A percentile compares a stretch with the other conserved stretches of the same genome.
phyloP scores from a whole-genome alignment of 2,113 vertebrate species.

The Platanista minor region DNA sequence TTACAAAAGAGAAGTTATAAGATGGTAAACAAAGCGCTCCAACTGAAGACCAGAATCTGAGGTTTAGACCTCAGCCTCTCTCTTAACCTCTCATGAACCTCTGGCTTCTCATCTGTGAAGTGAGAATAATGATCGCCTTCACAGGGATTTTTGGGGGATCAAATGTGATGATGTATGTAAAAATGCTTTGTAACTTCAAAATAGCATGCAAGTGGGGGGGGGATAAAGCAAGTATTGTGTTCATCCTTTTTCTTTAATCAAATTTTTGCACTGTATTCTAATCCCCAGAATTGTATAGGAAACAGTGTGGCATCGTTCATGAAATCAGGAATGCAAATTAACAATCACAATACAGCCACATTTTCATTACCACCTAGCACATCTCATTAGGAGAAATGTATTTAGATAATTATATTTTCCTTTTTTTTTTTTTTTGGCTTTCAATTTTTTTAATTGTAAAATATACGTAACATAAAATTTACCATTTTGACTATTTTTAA shows the following conservation, averaged over 20 bases:
- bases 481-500: neutral
- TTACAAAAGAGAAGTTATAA: neutral
- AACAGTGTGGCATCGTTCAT: neutral
- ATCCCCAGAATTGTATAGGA: neutral
- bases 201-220: no score
- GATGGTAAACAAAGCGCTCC: neutral
- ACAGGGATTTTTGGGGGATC: neutral
- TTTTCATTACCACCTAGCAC: neutral
- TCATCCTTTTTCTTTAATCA: neutral
- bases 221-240: neutral
- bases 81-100: neutral
- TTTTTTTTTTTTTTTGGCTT: accelerated
- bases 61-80: neutral
- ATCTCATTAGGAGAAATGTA: neutral
- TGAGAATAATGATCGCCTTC: neutral
- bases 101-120: neutral
- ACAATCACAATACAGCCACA: neutral
- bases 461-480: neutral
- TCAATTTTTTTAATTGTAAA: neutral
- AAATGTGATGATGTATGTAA: neutral
- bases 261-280: neutral
- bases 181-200: neutral
- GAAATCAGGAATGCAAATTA: neutral
- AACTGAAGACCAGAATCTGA: neutral
- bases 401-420: neutral